These are phyloP conservation scores for Drosophila pegasa DNA, from an alignment of 2,888 invertebrate genomes.

Conservation along the genomic window DNA sequence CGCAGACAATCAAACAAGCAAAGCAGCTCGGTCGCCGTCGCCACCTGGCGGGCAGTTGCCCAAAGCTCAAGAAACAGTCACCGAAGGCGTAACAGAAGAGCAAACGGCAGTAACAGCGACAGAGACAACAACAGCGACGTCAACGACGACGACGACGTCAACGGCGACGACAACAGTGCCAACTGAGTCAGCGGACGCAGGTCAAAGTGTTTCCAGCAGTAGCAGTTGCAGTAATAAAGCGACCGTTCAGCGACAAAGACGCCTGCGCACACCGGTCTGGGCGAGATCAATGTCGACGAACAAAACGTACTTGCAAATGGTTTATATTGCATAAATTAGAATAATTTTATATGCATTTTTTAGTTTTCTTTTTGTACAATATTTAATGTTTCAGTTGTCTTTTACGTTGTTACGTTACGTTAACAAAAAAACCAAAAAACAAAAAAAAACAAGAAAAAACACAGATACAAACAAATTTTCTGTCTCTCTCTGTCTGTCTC, in stretches of 20 bases:
- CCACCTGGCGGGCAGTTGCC: conserved; percentile 10
- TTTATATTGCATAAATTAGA: conserved; percentile 58
- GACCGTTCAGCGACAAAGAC: conserved; percentile 89
- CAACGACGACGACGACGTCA: conserved; percentile 29
- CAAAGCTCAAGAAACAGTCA: conserved; percentile 60
- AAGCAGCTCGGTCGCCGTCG: conserved; percentile 85
- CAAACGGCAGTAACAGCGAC: conserved; percentile 23
- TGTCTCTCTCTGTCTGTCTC: conserved; percentile 47
- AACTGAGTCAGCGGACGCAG: conserved; percentile 23
- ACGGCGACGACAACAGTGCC: conserved; percentile 11
- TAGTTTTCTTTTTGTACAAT: conserved; percentile 45
- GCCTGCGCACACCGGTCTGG: conserved; percentile 93
- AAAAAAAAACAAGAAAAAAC: too few relatives aligned
- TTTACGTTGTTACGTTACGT: conserved; percentile 61
- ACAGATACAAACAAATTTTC: conserved; percentile 34
- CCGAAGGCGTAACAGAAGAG: conserved; percentile 35
- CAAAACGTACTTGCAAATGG: conserved; percentile 85
- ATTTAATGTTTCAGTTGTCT: conserved; percentile 49
- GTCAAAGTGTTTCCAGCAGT: conserved; percentile 77
- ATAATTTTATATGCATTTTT: conserved; percentile 56
- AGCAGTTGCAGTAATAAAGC: conserved; percentile 85
- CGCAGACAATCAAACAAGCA: conserved; percentile 80
- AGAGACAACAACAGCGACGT: conserved; percentile 23
- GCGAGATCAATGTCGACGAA: conserved; percentile 89
- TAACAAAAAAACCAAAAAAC: conserved; percentile 23